These are phyloP conservation scores for Tragopan temminckii DNA, from an alignment of 2,797 vertebrate genomes.

Conservation along the genomic window DNA sequence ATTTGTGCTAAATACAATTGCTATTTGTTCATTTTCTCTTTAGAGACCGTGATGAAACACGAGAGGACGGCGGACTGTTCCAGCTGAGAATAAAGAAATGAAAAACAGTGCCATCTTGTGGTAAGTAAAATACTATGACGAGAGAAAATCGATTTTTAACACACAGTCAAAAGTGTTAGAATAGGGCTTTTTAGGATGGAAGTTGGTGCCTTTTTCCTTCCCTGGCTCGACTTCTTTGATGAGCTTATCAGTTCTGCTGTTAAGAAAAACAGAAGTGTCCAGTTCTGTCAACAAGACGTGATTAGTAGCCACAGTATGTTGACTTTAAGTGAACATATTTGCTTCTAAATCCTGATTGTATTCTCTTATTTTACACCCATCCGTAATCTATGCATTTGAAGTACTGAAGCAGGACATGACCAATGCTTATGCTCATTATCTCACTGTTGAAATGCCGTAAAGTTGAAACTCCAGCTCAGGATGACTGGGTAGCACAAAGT, in stretches of 20 bases:
- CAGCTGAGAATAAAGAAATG: not conserved
- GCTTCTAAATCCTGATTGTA: not conserved
- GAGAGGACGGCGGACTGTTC: not conserved
- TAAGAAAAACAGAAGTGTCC: not conserved
- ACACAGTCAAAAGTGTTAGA: not conserved
- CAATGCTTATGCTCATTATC: not conserved
- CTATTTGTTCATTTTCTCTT: not conserved
- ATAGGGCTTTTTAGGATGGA: not conserved
- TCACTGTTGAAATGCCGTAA: not conserved
- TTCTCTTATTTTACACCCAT: not conserved
- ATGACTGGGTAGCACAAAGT: not conserved
- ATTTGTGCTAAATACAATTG: not conserved
- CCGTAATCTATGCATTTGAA: not conserved
- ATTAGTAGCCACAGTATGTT: not conserved
- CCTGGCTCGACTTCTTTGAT: not conserved
- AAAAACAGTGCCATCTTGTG: constrained; percentile 75
- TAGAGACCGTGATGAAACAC: not conserved
- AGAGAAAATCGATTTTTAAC: accelerated
- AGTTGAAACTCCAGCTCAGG: not conserved
- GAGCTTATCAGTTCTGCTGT: not conserved
- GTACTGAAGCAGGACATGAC: not conserved
- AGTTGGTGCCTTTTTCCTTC: not conserved
- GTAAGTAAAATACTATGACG: not conserved
- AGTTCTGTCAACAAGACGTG: not conserved
- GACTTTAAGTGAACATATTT: not conserved